Evolutionary conservation across 2,113 vertebrate genomes (phyloP).

Genomic region (Falcunculus frontatus): DNA sequence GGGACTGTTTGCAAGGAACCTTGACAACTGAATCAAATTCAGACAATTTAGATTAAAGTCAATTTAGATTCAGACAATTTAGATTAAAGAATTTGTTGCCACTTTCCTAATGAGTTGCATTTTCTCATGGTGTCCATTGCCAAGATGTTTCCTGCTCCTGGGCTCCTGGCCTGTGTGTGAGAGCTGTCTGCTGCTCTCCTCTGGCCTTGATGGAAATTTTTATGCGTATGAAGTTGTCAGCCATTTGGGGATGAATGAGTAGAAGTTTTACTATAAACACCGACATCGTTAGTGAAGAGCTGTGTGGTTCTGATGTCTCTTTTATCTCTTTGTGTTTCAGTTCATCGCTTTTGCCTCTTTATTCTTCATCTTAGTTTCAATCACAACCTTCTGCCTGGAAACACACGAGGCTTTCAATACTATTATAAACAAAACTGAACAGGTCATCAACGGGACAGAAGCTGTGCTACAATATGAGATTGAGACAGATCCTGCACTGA

Average conservation of each 20-base stretch:
- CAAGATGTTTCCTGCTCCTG: not conserved
- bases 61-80: not conserved
- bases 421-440: slow-evolving; percentile 94
- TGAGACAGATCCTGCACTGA: slow-evolving; percentile 92
- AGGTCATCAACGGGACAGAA: slow-evolving; percentile 77
- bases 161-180: rapidly evolving
- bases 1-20: not conserved
- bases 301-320: slow-evolving; percentile 18
- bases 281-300: not conserved
- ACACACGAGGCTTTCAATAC: slow-evolving; percentile 98
- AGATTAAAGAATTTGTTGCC: not conserved
- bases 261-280: not conserved
- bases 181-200: not conserved
- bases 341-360: slow-evolving; percentile 96
- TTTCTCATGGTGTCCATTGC: not conserved
- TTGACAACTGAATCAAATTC: not conserved
- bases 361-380: slow-evolving; percentile 98
- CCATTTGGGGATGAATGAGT: not conserved
- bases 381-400: slow-evolving; percentile 98
- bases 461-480: slow-evolving; percentile 87
- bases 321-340: slow-evolving; percentile 71
- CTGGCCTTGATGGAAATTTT: not conserved
- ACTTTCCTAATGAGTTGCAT: not conserved
- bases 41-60: not conserved
- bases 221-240: not conserved